phyloP scores from a whole-genome alignment of 1,140 invertebrate genomes.

The Amphibalanus amphitrite region DNA sequence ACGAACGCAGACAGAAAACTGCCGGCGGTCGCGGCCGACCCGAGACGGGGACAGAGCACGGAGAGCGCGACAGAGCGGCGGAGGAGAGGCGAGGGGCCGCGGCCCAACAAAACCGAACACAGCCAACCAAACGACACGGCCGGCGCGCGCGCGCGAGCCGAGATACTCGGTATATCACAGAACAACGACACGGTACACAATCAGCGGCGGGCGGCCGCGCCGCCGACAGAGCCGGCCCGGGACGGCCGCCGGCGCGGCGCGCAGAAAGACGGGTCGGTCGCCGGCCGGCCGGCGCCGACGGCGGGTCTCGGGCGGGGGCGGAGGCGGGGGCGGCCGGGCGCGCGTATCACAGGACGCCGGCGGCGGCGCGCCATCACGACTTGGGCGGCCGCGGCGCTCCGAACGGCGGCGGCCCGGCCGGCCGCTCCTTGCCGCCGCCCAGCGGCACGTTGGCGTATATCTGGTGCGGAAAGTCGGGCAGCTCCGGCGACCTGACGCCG shows the following conservation, averaged over 20 bases:
- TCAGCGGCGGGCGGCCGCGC: no score
- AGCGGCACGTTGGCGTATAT: conserved; percentile 29
- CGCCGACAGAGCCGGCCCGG: background rate
- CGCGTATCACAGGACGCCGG: background rate
- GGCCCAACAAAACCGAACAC: background rate
- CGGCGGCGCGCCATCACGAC: background rate
- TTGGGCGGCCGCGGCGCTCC: background rate
- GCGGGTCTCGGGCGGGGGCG: no score
- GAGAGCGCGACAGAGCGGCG: background rate
- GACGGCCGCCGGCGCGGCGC: no score
- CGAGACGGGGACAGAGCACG: no score
- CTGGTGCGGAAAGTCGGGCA: conserved; percentile 23
- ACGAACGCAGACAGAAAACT: no score
- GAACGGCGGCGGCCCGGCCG: background rate
- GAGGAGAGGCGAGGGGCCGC: background rate
- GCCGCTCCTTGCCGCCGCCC: background rate
- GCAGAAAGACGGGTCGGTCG: background rate
- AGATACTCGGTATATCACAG: background rate
- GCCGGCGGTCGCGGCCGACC: no score
- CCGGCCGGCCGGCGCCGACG: background rate
- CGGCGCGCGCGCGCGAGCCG: no score
- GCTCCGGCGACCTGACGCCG: background rate
- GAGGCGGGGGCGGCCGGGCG: no score
- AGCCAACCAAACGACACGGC: background rate
- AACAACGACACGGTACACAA: background rate